Base-by-base conservation (phyloP, 2,888 invertebrate species). In the Eupithecia subumbrata region DNA sequence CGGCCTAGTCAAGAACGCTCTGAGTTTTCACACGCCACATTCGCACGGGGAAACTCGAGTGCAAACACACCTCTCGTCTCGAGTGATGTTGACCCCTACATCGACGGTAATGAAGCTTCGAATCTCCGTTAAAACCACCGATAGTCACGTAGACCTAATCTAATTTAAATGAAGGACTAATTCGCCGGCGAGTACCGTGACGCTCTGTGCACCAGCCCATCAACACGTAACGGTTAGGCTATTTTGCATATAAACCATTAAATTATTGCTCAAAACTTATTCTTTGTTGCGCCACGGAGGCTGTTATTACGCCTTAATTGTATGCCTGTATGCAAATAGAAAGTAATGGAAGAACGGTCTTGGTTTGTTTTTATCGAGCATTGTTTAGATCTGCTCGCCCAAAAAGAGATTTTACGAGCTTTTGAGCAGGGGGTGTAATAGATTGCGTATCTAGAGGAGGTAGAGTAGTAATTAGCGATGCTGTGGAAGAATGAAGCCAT, bases 181-280 rank as follows among this genome's bases (percentile, higher is more conserved):
- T 93, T 92, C 90, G 86, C 86, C 92, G 91, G 88, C 92, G 86
- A 88, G 89, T 90, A 94, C 90, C 94, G 92, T 94, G 93, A 94
- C 94, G 92, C 91, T 91, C 90, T 89, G 88, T 89, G 90, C 92
- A 91, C 87, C 91, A 90, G 91, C 90, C 91, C 93, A 93, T 93
- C 93, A 92, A 91, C 94, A 92, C 90, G 91, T 94, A 94, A 94
- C 95, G 92, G 94, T 90, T 89, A 84, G 87, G 89, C 92, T 94
- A 93, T 94, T 95, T 95, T 95, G 94, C 94, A 94, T 95, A 94
- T 93, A 92, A 92, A 91, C 94, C 93, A 94, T 95, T 93, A 94
- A 92, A 94, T 95, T 94, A 95, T 94, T 95, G 92, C 94, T 94
- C 90, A 93, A 94, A 94, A 94, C 91, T 93, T 92, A 95, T 94